Conservation (phyloP, 1,140 invertebrate species). For the Magallana angulata region DNA sequence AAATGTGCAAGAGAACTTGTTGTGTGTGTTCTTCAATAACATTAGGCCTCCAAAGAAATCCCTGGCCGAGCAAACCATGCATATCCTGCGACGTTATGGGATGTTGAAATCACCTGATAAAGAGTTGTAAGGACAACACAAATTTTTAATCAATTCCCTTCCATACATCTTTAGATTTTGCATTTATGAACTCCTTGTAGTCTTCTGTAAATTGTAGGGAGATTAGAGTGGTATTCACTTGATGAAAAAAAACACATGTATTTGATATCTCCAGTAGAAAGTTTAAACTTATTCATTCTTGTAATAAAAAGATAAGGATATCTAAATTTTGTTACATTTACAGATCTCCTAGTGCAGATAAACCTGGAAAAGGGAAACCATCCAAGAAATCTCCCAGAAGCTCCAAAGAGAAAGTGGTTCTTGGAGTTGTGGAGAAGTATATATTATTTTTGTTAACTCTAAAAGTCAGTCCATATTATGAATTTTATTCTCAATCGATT, state of each 20-base stretch:
- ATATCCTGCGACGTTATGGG: slow-evolving; percentile 74
- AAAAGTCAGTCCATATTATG: too few species aligned
- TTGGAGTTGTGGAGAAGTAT: slow-evolving; percentile 67
- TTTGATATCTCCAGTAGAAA: too few species aligned
- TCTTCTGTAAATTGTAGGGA: too few species aligned
- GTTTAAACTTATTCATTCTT: too few species aligned
- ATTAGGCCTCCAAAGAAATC: slow-evolving; percentile 75
- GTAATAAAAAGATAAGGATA: too few species aligned
- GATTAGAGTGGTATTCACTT: too few species aligned
- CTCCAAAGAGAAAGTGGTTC: slow-evolving; percentile 73
- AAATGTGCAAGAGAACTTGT: slow-evolving; percentile 73
- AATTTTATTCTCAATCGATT: too few species aligned
- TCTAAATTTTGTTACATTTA: too few species aligned
- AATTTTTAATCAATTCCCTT: not conserved
- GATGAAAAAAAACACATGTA: too few species aligned
- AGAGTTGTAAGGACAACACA: slow-evolving; percentile 67
- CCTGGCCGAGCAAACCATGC: slow-evolving; percentile 72
- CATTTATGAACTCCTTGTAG: too few species aligned
- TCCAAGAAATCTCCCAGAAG: slow-evolving; percentile 69
- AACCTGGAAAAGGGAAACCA: slow-evolving; percentile 70
- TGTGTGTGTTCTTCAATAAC: slow-evolving; percentile 74
- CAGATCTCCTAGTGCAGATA: slow-evolving; percentile 68
- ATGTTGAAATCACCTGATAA: slow-evolving; percentile 73
- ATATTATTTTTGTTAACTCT: not conserved
- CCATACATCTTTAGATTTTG: too few species aligned